Conservation (phyloP, 2,797 vertebrate species). For the Coreius guichenoti region DNA sequence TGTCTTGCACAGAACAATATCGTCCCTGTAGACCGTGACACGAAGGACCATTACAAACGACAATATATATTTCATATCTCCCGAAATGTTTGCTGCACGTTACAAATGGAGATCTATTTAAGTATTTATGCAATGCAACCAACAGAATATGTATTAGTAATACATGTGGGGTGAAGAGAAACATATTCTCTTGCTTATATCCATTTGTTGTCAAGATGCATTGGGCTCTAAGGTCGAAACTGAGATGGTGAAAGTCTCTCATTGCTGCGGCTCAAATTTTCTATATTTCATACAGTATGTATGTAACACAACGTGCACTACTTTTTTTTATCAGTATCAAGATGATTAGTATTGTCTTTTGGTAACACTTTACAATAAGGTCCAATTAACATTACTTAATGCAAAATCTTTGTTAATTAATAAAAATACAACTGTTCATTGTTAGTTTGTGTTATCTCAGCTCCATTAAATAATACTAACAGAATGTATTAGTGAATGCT, state of each 20-base stretch:
- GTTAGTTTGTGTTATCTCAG: not conserved
- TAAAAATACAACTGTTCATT: not conserved
- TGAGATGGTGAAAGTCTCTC: constrained; percentile 42
- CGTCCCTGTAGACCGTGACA: constrained; percentile 79
- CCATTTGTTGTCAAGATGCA: constrained; percentile 84
- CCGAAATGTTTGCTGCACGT: constrained; percentile 82
- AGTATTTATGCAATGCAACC: constrained; percentile 94
- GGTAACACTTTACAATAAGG: not conserved
- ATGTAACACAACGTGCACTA: not conserved
- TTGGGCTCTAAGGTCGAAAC: constrained; percentile 69
- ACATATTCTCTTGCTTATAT: constrained; percentile 83
- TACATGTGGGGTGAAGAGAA: constrained; percentile 78
- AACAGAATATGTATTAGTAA: constrained; percentile 92
- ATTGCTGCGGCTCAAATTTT: constrained; percentile 51
- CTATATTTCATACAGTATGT: not conserved
- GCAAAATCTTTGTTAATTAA: not conserved
- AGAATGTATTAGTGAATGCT: not conserved
- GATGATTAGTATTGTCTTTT: not conserved
- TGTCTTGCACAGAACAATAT: constrained; percentile 82
- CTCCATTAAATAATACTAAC: not conserved
- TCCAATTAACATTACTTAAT: not conserved
- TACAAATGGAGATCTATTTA: constrained; percentile 93
- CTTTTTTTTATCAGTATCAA: not conserved
- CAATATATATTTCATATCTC: constrained; percentile 96
- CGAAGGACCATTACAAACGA: constrained; percentile 89